Evolutionary conservation across 2,113 vertebrate genomes (phyloP).

Genomic region (Vidua chalybeata): DNA sequence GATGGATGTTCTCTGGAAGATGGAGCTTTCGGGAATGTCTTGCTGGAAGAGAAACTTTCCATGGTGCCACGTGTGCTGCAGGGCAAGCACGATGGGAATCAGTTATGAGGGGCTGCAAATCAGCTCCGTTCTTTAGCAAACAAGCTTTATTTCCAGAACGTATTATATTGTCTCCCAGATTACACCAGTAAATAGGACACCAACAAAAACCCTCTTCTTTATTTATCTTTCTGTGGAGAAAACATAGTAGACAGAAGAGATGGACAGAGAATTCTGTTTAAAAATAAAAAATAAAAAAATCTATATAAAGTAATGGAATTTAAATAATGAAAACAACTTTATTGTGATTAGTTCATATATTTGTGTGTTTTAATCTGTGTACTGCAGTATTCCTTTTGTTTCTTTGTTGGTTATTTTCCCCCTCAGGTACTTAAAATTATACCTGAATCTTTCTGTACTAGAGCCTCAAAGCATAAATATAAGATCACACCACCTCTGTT

Average conservation of each 20-base stretch:
- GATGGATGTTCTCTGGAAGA: neutral
- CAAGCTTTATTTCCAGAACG: neutral
- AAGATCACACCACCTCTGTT: neutral
- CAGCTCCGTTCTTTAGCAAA: neutral
- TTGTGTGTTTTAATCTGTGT: neutral
- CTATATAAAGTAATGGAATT: neutral
- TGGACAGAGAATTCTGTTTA: neutral
- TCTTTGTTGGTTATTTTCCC: neutral
- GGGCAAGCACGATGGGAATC: neutral
- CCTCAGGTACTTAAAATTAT: neutral
- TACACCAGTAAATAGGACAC: neutral
- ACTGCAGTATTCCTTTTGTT: neutral
- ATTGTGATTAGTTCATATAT: neutral
- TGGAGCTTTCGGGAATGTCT: neutral
- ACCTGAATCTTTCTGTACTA: neutral
- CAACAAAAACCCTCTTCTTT: neutral
- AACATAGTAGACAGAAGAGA: neutral
- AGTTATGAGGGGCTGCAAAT: neutral
- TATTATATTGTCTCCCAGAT: neutral
- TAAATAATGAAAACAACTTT: neutral
- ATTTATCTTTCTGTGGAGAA: neutral
- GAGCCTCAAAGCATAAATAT: neutral
- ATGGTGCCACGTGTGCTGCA: fast-evolving
- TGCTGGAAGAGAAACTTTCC: neutral
- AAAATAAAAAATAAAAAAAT: neutral